phyloP scores from a whole-genome alignment of 2,888 invertebrate species.

The Cheilosia impressa region DNA sequence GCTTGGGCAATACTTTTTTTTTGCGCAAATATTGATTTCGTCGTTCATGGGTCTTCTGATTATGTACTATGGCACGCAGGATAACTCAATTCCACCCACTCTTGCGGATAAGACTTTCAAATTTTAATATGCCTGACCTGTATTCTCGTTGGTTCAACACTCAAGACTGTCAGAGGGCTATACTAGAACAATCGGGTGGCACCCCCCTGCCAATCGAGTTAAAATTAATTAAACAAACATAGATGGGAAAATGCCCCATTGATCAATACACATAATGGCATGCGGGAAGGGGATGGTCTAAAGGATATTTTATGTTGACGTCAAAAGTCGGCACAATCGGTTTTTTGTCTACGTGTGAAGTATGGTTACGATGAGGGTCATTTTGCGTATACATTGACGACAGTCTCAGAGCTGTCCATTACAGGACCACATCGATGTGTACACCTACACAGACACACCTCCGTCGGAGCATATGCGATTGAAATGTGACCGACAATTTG shows the following conservation, averaged over 20 bases:
- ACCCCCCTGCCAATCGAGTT: constrained; percentile 8
- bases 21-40: constrained; percentile 22
- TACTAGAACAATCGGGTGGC: background rate
- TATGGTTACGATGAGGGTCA: constrained; percentile 17
- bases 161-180: background rate
- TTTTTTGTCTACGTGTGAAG: constrained; percentile 13
- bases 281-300: background rate
- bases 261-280: constrained; percentile 8
- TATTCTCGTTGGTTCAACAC: constrained; percentile 15
- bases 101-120: constrained; percentile 11
- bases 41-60: background rate
- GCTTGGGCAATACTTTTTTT: background rate
- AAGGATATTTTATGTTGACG: constrained; percentile 13
- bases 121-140: constrained; percentile 47
- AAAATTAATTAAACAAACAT: constrained; percentile 34
- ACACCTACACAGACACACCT: too few species aligned
- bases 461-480: background rate
- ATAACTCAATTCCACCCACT: background rate
- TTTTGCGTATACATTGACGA: constrained; percentile 8
- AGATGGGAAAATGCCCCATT: background rate
- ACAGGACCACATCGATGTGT: background rate
- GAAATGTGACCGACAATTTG: constrained; percentile 31
- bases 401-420: constrained; percentile 12
- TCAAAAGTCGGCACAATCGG: constrained; percentile 39
- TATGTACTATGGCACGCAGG: constrained; percentile 1